A percentile compares a stretch with the other conserved stretches of the same genome.
Conservation (phyloP, 2,888 invertebrate species). For the Dione juno region DNA sequence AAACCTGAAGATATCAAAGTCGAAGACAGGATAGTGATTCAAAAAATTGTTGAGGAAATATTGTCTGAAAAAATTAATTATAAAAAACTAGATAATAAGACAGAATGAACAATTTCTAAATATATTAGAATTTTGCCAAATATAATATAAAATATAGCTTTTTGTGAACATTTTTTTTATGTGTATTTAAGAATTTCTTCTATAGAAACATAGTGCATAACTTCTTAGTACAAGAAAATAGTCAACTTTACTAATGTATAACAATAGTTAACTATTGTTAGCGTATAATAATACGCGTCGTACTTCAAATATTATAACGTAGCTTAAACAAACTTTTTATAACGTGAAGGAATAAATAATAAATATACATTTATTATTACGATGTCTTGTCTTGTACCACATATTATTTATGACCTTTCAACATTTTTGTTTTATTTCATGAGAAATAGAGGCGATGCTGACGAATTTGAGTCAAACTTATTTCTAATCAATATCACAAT, state of each 20-base stretch:
- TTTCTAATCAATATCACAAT: too few relatives aligned
- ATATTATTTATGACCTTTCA: too few relatives aligned
- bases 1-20: slow-evolving; percentile 76
- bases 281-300: too few relatives aligned
- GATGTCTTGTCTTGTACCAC: too few relatives aligned
- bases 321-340: too few relatives aligned
- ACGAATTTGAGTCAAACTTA: too few relatives aligned
- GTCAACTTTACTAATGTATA: not conserved
- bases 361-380: too few relatives aligned
- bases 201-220: not conserved
- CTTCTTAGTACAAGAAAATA: not conserved
- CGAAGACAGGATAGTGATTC: slow-evolving; percentile 74
- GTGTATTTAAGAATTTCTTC: not conserved
- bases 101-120: not conserved
- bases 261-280: too few relatives aligned
- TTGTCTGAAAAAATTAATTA: slow-evolving; percentile 73
- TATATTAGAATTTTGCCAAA: not conserved
- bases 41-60: slow-evolving; percentile 79
- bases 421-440: too few relatives aligned
- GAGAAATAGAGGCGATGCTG: too few relatives aligned
- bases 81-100: slow-evolving; percentile 55
- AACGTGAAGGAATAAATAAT: too few relatives aligned
- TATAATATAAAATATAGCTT: not conserved
- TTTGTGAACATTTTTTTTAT: not conserved
- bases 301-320: too few relatives aligned